Evolutionary conservation across 1,140 invertebrate species (phyloP).

Genomic region (Lordiphosa stackelbergi): DNA sequence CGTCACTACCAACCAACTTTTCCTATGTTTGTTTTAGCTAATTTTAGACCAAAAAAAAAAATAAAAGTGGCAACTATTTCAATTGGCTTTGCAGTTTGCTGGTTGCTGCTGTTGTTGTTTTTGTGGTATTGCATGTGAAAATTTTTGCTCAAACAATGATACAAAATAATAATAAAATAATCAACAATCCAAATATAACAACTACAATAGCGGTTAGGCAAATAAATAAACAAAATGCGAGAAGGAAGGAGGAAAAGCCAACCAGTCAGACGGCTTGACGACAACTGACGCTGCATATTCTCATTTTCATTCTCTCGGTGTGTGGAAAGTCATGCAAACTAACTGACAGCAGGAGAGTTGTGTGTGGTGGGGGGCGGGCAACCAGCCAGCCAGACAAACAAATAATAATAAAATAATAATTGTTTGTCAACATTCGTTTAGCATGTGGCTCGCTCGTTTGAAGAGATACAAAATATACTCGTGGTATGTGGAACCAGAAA

Average conservation of each 20-base stretch:
- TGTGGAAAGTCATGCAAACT: conserved; percentile 49
- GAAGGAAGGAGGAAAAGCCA: conserved; percentile 1
- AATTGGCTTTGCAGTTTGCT: neutral
- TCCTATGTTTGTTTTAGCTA: conserved; percentile 59
- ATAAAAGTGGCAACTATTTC: neutral
- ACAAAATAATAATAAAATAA: conserved; percentile 69
- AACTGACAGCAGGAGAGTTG: conserved; percentile 21
- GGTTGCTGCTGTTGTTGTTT: conserved; percentile 4
- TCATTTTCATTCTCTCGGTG: conserved; percentile 9
- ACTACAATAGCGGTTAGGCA: conserved; percentile 69
- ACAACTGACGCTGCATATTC: conserved; percentile 53
- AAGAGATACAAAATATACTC: conserved; percentile 11
- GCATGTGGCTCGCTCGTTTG: conserved; percentile 52
- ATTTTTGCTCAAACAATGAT: conserved; percentile 60
- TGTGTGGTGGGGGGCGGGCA: conserved; percentile 5
- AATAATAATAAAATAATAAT: conserved; percentile 76
- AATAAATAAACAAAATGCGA: conserved; percentile 50
- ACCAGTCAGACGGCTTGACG: conserved; percentile 60
- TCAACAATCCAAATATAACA: conserved; percentile 62
- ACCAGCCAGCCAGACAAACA: conserved; percentile 56
- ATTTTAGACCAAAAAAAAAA: conserved; percentile 31
- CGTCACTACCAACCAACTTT: neutral
- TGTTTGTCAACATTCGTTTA: conserved; percentile 75
- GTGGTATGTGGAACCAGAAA: conserved; percentile 11
- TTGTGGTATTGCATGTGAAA: conserved; percentile 62